Evolutionary conservation across 2,113 vertebrate genomes (phyloP).

Genomic region (Poecile atricapillus): DNA sequence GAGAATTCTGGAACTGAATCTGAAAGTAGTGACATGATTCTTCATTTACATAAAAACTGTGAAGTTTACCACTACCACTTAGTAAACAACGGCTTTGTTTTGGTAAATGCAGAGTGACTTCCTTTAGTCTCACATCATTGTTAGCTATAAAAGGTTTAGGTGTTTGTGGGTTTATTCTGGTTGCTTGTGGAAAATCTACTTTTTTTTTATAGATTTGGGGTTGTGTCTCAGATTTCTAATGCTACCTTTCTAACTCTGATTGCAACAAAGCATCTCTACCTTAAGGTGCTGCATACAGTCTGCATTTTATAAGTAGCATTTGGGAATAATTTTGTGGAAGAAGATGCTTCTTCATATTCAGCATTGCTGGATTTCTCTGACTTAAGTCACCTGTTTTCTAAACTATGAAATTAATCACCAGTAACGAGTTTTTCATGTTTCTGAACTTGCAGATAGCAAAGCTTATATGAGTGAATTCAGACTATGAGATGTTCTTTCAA

Average conservation of each 20-base stretch:
- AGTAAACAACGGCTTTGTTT: not conserved
- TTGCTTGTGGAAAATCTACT: not conserved
- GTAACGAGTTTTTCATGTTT: not conserved
- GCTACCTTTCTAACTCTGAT: not conserved
- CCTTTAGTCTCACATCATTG: not conserved
- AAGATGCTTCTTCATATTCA: not conserved
- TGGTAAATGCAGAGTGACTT: not conserved
- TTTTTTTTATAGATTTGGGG: not conserved
- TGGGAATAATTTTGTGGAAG: not conserved
- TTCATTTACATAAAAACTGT: not conserved
- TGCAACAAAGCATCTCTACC: not conserved
- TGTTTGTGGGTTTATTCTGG: not conserved
- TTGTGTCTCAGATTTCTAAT: not conserved
- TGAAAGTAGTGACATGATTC: not conserved
- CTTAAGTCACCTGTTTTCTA: not conserved
- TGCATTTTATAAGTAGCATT: not conserved
- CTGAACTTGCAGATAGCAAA: not conserved
- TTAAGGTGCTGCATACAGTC: not conserved
- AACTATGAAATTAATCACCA: not conserved
- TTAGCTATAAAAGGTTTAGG: not conserved
- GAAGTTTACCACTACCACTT: not conserved
- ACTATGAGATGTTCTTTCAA: not conserved
- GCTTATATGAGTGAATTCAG: not conserved
- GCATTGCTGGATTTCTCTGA: not conserved
- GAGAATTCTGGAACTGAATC: not conserved